These are phyloP conservation scores for Melanotaenia boesemani DNA, from an alignment of 2,797 vertebrate species.

Conservation along the genomic window DNA sequence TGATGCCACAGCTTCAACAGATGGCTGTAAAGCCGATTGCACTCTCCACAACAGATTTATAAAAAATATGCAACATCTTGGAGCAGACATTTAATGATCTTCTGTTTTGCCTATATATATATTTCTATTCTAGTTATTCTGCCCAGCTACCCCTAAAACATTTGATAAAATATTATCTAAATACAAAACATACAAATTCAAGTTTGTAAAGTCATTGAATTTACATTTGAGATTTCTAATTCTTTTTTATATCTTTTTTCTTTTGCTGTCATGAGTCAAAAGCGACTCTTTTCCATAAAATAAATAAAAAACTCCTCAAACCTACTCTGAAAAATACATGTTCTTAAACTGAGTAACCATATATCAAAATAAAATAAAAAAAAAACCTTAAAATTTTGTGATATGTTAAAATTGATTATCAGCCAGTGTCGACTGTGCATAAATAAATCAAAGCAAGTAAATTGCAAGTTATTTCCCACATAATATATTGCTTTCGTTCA, in stretches of 20 bases:
- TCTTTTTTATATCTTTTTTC: neutral
- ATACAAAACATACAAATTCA: neutral
- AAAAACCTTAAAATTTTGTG: neutral
- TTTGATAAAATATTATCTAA: neutral
- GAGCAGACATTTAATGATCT: no score
- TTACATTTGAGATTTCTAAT: neutral
- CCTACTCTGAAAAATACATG: no score
- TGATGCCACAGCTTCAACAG: no score
- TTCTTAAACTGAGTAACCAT: no score
- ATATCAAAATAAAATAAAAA: neutral
- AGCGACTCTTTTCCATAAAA: neutral
- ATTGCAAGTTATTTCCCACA: constrained; percentile 25
- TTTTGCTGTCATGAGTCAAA: neutral
- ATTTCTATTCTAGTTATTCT: neutral
- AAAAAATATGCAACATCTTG: no score
- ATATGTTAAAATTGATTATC: constrained; percentile 14
- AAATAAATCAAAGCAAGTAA: constrained; percentile 15
- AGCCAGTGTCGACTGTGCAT: neutral
- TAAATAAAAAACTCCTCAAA: neutral
- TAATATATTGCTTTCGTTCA: constrained; percentile 20
- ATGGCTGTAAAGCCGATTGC: no score
- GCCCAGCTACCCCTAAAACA: neutral
- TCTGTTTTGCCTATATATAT: no score
- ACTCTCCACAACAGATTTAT: no score
- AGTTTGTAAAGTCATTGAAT: neutral